A percentile compares a stretch with the other conserved stretches of the same genome.
phyloP scores from a whole-genome alignment of 2,797 vertebrate species.

The Perodicticus potto region DNA sequence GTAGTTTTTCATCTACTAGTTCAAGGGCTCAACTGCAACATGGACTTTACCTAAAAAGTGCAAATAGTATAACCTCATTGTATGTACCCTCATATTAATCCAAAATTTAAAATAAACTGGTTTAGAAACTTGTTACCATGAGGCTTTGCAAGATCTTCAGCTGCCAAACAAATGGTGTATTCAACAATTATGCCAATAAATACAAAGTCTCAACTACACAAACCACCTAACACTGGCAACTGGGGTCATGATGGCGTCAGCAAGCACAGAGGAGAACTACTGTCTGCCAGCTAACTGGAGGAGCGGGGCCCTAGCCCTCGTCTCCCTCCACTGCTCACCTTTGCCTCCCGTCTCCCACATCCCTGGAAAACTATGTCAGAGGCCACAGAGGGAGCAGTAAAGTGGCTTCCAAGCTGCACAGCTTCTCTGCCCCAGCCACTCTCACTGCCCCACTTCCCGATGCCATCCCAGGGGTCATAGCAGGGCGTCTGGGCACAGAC shows the following conservation, averaged over 20 bases:
- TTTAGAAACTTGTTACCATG: background rate
- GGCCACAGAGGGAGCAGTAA: fast-evolving
- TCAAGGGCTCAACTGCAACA: no score
- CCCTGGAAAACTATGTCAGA: background rate
- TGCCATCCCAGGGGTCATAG: background rate
- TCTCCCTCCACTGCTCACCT: background rate
- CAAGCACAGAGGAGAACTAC: background rate
- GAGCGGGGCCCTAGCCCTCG: background rate
- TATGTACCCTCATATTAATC: no score
- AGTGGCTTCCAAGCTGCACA: background rate
- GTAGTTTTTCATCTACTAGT: no score
- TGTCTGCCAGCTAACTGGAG: background rate
- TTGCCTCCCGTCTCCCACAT: background rate
- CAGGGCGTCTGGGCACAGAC: background rate
- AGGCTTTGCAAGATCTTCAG: background rate
- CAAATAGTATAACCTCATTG: no score
- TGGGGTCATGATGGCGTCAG: no score
- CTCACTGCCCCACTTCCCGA: background rate
- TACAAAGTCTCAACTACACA: background rate
- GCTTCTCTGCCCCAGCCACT: background rate
- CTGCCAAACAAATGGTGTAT: background rate
- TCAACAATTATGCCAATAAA: background rate
- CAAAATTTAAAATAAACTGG: no score
- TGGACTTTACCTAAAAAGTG: no score
- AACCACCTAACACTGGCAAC: background rate